A percentile compares a stretch with the other conserved stretches of the same genome.
Evolutionary conservation across 2,888 invertebrate species (phyloP).

Genomic region (Lycophotia porphyrea): DNA sequence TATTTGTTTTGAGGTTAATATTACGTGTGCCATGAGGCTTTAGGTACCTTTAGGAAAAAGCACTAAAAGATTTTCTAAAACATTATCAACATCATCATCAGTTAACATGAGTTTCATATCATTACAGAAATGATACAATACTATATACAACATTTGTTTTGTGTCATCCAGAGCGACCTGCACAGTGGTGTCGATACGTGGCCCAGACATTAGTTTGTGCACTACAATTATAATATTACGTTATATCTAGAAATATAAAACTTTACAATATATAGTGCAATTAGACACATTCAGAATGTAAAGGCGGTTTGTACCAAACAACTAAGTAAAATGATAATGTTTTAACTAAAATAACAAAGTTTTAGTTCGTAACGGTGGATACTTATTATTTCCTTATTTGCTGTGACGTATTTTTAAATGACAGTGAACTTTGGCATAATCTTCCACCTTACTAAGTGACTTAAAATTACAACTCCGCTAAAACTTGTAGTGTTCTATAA

Average conservation of each 20-base stretch:
- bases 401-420: slow-evolving; percentile 59
- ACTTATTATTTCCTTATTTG: slow-evolving; percentile 45
- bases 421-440: slow-evolving; percentile 68
- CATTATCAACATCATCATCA: slow-evolving; percentile 83
- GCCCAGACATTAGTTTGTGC: slow-evolving; percentile 81
- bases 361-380: slow-evolving; percentile 65
- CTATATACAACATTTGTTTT: slow-evolving; percentile 76
- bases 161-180: slow-evolving; percentile 51
- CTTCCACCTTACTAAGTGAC: slow-evolving; percentile 65
- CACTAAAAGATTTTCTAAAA: slow-evolving; percentile 86
- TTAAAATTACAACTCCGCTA: slow-evolving; percentile 63
- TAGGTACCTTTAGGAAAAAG: slow-evolving; percentile 86
- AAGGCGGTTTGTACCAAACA: slow-evolving; percentile 74
- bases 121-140: slow-evolving; percentile 80
- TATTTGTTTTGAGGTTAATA: slow-evolving; percentile 89
- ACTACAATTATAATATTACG: slow-evolving; percentile 80
- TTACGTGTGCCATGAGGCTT: slow-evolving; percentile 87
- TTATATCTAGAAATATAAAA: slow-evolving; percentile 82
- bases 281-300: slow-evolving; percentile 70
- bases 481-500: slow-evolving; percentile 54
- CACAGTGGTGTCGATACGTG: slow-evolving; percentile 46
- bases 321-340: slow-evolving; percentile 68
- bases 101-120: slow-evolving; percentile 81
- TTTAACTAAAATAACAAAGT: slow-evolving; percentile 61
- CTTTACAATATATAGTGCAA: slow-evolving; percentile 77